A percentile compares a stretch with the other conserved stretches of the same genome.
Evolutionary conservation across 53 echinoderm and acorn worm species (phyloP).

Genomic region (Henricia sp.): DNA sequence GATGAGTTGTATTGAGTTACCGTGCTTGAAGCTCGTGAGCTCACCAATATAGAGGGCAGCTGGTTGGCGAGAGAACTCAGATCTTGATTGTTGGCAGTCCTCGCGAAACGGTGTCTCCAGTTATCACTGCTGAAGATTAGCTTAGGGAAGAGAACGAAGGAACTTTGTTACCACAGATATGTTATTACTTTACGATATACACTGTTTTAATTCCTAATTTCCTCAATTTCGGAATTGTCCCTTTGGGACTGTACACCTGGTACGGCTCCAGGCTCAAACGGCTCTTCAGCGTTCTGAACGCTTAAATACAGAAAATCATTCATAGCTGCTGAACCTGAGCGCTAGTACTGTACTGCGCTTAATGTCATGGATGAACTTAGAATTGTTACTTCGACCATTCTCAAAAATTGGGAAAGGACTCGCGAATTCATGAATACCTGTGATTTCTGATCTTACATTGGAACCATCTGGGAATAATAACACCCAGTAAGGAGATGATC

Average conservation of each 20-base stretch:
- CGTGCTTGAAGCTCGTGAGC: constrained; percentile 10
- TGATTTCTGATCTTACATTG: constrained; percentile 8
- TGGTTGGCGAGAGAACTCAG: constrained; percentile 1
- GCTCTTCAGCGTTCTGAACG: background rate
- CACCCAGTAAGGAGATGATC: constrained; percentile 19
- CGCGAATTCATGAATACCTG: constrained; percentile 1
- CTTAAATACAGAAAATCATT: background rate
- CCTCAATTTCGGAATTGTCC: background rate
- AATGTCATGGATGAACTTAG: constrained; percentile 25
- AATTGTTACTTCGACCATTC: constrained; percentile 2
- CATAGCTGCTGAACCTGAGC: constrained; percentile 5
- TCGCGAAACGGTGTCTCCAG: background rate
- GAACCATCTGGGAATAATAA: constrained; percentile 17
- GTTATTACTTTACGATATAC: background rate
- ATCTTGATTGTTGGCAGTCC: background rate
- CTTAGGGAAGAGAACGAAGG: constrained; percentile 7
- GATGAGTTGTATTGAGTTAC: constrained; percentile 22
- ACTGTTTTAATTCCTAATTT: background rate
- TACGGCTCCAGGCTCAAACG: too few species aligned
- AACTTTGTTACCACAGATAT: background rate
- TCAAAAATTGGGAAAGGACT: constrained; percentile 34
- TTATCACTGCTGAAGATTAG: constrained; percentile 31
- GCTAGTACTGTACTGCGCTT: constrained; percentile 12
- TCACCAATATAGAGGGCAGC: constrained; percentile 18
- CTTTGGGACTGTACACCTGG: too few species aligned